phyloP scores from a whole-genome alignment of 2,888 invertebrate species.

The Drosophila peninsularis region DNA sequence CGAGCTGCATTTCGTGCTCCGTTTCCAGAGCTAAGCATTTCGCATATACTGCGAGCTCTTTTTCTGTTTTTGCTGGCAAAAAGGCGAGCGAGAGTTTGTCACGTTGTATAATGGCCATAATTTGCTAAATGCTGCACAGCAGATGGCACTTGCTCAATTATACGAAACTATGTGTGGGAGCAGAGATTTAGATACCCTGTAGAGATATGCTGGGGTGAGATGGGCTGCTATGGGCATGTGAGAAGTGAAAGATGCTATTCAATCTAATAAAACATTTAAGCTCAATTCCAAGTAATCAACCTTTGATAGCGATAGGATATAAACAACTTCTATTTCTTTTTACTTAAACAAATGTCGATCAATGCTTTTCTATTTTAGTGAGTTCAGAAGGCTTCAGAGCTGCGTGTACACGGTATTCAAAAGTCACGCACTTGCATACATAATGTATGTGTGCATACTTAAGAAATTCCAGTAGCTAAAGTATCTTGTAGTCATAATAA shows the following conservation, averaged over 20 bases:
- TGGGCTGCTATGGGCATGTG: not conserved
- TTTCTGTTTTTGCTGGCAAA: not conserved
- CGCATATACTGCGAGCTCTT: conserved; percentile 17
- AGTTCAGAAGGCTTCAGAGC: not conserved
- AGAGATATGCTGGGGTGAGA: not conserved
- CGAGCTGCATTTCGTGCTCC: conserved; percentile 23
- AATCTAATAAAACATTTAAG: not conserved
- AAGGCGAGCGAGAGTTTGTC: conserved; percentile 19
- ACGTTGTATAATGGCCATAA: conserved; percentile 43
- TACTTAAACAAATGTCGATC: not conserved
- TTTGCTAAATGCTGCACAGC: conserved; percentile 44
- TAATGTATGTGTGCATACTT: conserved; percentile 3
- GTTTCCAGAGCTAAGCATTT: conserved; percentile 26
- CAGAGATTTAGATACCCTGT: conserved; percentile 1
- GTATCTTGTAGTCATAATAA: not conserved
- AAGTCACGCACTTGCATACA: conserved; percentile 5
- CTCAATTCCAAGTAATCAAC: not conserved
- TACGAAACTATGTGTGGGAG: not conserved
- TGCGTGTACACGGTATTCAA: not conserved
- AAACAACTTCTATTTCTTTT: not conserved
- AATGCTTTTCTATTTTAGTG: not conserved
- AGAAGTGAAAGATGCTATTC: no score
- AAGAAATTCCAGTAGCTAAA: not conserved
- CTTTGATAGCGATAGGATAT: not conserved
- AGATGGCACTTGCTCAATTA: conserved; percentile 16